A percentile compares a stretch with the other conserved stretches of the same genome.
Conservation (phyloP, 1,140 invertebrate species). For the Muscidifurax raptorellus region DNA sequence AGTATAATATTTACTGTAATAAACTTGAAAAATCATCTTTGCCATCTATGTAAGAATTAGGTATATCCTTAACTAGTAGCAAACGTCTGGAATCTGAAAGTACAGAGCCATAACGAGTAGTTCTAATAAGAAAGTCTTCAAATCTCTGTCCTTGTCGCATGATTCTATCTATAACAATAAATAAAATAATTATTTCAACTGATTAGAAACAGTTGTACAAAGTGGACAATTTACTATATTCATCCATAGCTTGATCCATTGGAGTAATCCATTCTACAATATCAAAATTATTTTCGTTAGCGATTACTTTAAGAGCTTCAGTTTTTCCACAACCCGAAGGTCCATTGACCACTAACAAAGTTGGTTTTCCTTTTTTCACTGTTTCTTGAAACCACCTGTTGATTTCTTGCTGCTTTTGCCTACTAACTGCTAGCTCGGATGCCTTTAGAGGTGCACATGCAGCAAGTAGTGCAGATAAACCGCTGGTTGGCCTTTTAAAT, state of each 20-base stretch:
- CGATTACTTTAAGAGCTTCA: conserved; percentile 77
- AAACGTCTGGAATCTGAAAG: conserved; percentile 76
- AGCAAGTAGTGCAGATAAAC: conserved; percentile 61
- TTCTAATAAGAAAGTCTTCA: conserved; percentile 80
- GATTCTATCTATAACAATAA: conserved; percentile 56
- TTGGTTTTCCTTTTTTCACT: conserved; percentile 69
- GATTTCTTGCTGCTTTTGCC: conserved; percentile 70
- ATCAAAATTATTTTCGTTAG: conserved; percentile 77
- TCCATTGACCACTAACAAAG: conserved; percentile 81
- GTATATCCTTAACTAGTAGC: conserved; percentile 84
- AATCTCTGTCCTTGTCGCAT: conserved; percentile 79
- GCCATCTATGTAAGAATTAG: conserved; percentile 81
- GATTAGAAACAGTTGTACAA: neutral
- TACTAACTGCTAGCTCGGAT: conserved; percentile 67
- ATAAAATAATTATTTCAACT: conserved; percentile 21
- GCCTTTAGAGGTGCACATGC: conserved; percentile 65
- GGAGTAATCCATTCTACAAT: conserved; percentile 85
- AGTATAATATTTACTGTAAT: conserved; percentile 78
- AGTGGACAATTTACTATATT: conserved; percentile 66
- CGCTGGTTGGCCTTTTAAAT: conserved; percentile 53
- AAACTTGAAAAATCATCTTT: conserved; percentile 78
- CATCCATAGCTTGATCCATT: conserved; percentile 76
- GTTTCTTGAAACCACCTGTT: conserved; percentile 63
- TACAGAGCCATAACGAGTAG: conserved; percentile 82
- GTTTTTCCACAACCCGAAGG: conserved; percentile 86